Conservation (phyloP, 2,797 vertebrate species). For the Gallinago solitaria region DNA sequence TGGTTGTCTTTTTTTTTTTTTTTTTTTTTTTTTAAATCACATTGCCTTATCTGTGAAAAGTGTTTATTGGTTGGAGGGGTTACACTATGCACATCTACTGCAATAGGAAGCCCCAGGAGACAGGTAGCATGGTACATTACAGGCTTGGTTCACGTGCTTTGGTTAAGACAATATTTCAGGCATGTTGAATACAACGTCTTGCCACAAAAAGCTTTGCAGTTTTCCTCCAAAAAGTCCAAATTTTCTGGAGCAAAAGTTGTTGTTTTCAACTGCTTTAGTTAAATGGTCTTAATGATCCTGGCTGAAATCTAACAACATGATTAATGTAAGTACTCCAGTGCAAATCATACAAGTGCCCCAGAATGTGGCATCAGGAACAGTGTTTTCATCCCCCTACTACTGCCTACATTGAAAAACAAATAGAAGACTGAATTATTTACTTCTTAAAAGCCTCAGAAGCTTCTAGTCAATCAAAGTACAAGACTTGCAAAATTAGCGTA, state of each 20-base stretch:
- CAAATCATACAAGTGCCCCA: neutral
- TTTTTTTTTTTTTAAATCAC: neutral
- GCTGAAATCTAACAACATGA: neutral
- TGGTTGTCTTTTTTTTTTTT: neutral
- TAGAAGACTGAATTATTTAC: neutral
- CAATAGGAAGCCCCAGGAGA: neutral
- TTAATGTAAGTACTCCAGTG: neutral
- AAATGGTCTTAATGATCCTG: neutral
- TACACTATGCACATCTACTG: neutral
- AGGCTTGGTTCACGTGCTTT: neutral
- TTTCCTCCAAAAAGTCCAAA: neutral
- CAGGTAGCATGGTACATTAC: fast-evolving
- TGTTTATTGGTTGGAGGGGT: neutral
- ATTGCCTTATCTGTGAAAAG: neutral
- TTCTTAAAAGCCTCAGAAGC: neutral
- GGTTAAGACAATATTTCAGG: neutral
- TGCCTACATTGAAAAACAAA: neutral
- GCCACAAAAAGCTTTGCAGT: neutral
- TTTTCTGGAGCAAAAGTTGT: neutral
- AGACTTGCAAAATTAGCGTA: neutral
- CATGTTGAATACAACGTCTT: neutral
- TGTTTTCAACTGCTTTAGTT: neutral
- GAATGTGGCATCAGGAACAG: neutral
- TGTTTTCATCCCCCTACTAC: neutral
- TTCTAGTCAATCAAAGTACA: neutral